These are phyloP conservation scores for Asteroscopus sphinx DNA, from an alignment of 2,888 invertebrate species.

Conservation along the genomic window DNA sequence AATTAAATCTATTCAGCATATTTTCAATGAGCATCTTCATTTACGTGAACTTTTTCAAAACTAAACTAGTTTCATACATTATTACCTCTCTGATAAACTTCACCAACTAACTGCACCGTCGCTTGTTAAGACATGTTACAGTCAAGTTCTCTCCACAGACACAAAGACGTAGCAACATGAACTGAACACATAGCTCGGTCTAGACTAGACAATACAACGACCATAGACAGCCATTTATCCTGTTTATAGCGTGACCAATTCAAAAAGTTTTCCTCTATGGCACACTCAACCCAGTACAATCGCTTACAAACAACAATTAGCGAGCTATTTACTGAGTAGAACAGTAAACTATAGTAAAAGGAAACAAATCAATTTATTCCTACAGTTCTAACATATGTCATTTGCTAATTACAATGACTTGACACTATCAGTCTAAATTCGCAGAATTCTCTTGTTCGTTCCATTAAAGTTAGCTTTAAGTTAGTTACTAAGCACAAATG, in stretches of 20 bases:
- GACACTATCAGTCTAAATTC: conserved; percentile 13
- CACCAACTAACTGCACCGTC: conserved; percentile 2
- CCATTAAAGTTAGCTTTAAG: conserved; percentile 21
- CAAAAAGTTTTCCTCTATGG: conserved; percentile 37
- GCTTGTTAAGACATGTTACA: conserved; percentile 30
- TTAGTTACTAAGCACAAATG: conserved; percentile 9
- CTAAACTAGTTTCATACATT: neutral
- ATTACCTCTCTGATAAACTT: conserved; percentile 13
- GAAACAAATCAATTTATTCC: conserved; percentile 33
- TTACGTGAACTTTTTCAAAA: conserved; percentile 6
- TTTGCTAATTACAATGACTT: conserved; percentile 38
- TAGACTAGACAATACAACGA: conserved; percentile 37
- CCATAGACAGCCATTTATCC: conserved; percentile 42
- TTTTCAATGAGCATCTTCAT: too few species aligned
- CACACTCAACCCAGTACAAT: conserved; percentile 28
- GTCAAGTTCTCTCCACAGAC: conserved; percentile 19
- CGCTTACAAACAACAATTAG: conserved; percentile 11
- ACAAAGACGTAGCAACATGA: conserved; percentile 25
- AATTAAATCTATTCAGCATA: too few species aligned
- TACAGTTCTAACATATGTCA: conserved; percentile 24
- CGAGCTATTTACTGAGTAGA: conserved; percentile 12
- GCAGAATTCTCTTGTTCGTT: conserved; percentile 12
- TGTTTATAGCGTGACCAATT: conserved; percentile 34
- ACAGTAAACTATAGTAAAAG: conserved; percentile 29
- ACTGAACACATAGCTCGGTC: conserved; percentile 30